Evolutionary conservation across 2,797 vertebrate genomes (phyloP), one percentile per base, ranked within the genome.

Genomic region (Rhabdomys pumilio): DNA sequence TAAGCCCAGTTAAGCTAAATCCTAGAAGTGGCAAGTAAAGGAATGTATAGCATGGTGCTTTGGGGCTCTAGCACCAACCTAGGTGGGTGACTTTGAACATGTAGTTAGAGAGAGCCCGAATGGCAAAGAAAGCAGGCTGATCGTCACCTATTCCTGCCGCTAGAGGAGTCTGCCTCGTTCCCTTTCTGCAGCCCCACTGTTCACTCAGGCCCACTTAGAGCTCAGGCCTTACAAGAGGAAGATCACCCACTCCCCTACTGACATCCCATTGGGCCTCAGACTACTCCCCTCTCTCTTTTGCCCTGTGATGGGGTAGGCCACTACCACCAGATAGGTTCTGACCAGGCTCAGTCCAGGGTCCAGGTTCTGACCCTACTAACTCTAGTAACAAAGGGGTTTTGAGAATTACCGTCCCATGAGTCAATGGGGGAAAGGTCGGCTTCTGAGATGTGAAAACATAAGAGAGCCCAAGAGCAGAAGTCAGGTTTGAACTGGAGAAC

Each of bases 181-280:
- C 81, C 7, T 6, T 10, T 34, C 31, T 9, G 34, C 55, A 61
- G 57, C 55, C 20, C 50, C 47, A 24, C 41, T 20, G 11, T 53
- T 89, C 20, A 31, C 0, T 29, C 19, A 17, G 20, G n/a, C 20
- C 82, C 57, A 41, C 14, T 24, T 24, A 81, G 34, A 63, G 50
- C 26, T 3, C 13, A 2, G 38, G 55, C 55, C 29, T 69, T 69
- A 20, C 84, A 15, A 47, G 29, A 67, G 26, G 3, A 11, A 29
- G 1, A 1, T 55, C 4, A 38, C 14, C 8, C 10, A 22, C 24
- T 50, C 14, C 19, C 13, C 0, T 26, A 3, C 15, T 67, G 44
- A 34, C 17, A 65, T 69, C 55, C 19, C 13, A 0, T 1, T 14
- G 24, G 34, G 47, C 38, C 19, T 41, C n/a, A 79, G 38, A 12